Base-by-base conservation (phyloP, 1,140 invertebrate species). In the Leptinotarsa lineolata region DNA sequence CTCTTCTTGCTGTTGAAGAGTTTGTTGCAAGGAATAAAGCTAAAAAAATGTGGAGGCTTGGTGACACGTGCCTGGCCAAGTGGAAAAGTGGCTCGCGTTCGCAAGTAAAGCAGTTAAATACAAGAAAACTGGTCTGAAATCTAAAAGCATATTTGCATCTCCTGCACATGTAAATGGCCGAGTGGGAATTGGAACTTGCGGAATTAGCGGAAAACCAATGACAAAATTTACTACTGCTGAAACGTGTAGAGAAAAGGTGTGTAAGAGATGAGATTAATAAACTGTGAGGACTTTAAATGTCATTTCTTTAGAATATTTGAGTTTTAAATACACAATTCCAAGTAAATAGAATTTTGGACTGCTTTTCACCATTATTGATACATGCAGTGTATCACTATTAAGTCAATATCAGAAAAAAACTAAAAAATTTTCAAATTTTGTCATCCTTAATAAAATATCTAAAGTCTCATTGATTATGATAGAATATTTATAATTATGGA, bases 101-200 rank as follows among this genome's bases (percentile, higher is more conserved):
- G 93, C 93, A 80, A 89, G 89, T 68, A 98, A 98, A 88, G 95
- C 95, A 81, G 82, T 86, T 30, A 91, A 90, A 82, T 81, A 75
- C 59, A 91, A 91, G 76, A 85, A 88, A 59, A 88, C 86, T 72
- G 82, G 81, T 13, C 84, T 90, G 18, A 87, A 88, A 77, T 86
- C 82, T 79, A 98, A 97, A 84, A 98, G 96, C 86, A 98, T 98
- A 86, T 98, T 99, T 89, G 96, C 96, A 16, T 96, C 96, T 16
- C 96, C 96, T 1, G 96, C 98, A 78, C 94, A 93, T 77, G 92
- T 96, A 1, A 92, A 92, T 80, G 97, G 97, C 0, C 87, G 95
- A 84, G 96, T 98, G 2, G 97, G 96, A 16, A 96, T 98, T 72
- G 97, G 97, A 13, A 98, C 97, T 11, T 98, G 97, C 87, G 96